Percentiles rank a stretch among this genome's conserved stretches.
phyloP scores from a whole-genome alignment of 2,888 invertebrate genomes.

The Halictus ligatus region DNA sequence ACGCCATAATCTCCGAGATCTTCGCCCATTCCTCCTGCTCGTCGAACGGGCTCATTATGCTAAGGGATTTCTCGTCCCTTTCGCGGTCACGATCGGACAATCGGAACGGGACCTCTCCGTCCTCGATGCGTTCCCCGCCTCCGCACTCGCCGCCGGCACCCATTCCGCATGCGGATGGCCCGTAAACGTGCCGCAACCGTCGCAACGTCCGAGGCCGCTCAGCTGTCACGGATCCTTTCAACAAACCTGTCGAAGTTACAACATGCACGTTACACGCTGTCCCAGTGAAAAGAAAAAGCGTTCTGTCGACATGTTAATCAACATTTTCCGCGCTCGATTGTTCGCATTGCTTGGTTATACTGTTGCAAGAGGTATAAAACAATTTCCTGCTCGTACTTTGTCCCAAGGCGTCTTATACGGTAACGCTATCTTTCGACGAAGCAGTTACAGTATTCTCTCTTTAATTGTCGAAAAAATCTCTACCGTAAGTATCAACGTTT shows the following conservation, averaged over 20 bases:
- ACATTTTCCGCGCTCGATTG: neutral
- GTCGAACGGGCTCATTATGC: conserved; percentile 94
- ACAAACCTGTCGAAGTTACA: conserved; percentile 87
- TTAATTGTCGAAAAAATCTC: too few species aligned
- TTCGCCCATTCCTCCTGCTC: conserved; percentile 98
- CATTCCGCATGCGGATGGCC: conserved; percentile 81
- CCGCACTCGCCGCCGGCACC: conserved; percentile 82
- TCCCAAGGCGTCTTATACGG: too few species aligned
- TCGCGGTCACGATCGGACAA: conserved; percentile 81
- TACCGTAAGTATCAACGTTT: too few species aligned
- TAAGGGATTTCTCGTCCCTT: conserved; percentile 85
- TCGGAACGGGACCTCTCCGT: conserved; percentile 80
- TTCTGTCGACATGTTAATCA: neutral
- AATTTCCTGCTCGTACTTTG: too few species aligned
- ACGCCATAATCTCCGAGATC: conserved; percentile 97
- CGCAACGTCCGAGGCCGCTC: conserved; percentile 91
- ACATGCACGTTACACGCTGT: conserved; percentile 1
- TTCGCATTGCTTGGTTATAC: neutral
- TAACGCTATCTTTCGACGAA: too few species aligned
- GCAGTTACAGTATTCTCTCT: too few species aligned
- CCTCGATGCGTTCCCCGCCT: conserved; percentile 78
- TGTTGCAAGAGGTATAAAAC: too few species aligned
- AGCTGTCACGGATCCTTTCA: conserved; percentile 92
- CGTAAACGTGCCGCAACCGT: conserved; percentile 91
- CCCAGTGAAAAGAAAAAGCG: neutral